Evolutionary conservation across 2,797 vertebrate species (phyloP).

Genomic region (Esox masquinongy): DNA sequence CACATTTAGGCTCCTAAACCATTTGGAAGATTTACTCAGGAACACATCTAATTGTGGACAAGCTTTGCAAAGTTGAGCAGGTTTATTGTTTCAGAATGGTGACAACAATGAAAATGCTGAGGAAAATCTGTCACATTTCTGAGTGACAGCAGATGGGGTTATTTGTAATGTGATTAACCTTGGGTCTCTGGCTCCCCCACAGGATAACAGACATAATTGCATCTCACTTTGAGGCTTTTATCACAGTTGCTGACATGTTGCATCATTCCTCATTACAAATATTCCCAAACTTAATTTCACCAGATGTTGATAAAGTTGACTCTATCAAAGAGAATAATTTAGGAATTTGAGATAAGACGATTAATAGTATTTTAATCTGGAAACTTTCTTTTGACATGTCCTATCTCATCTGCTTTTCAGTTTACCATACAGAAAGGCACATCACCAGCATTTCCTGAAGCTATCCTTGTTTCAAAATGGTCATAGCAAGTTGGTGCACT

Average conservation of each 20-base stretch:
- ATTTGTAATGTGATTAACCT: conserved; percentile 58
- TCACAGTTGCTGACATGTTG: conserved; percentile 64
- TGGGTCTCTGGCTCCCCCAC: conserved; percentile 17
- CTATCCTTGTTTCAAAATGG: not conserved
- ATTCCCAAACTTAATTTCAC: conserved; percentile 52
- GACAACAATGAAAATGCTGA: not conserved
- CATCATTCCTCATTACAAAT: conserved; percentile 63
- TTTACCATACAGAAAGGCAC: conserved; percentile 19
- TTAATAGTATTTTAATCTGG: not conserved
- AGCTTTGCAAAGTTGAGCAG: not conserved
- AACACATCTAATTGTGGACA: not conserved
- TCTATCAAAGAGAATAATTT: conserved; percentile 41
- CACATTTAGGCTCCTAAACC: conserved; percentile 13
- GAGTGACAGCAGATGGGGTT: conserved; percentile 12
- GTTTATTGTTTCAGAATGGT: conserved; percentile 4
- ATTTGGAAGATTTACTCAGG: not conserved
- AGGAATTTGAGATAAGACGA: conserved; percentile 53
- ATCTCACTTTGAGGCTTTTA: conserved; percentile 36
- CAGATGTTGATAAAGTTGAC: conserved; percentile 41
- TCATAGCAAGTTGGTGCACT: not conserved
- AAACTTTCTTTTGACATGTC: conserved; percentile 34
- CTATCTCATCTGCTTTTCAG: conserved; percentile 23
- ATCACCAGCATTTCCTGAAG: conserved; percentile 10
- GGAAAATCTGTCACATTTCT: conserved; percentile 20
- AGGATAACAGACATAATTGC: conserved; percentile 31